phyloP scores from a whole-genome alignment of 2,797 vertebrate species.

The Hozukius guyotensis region DNA sequence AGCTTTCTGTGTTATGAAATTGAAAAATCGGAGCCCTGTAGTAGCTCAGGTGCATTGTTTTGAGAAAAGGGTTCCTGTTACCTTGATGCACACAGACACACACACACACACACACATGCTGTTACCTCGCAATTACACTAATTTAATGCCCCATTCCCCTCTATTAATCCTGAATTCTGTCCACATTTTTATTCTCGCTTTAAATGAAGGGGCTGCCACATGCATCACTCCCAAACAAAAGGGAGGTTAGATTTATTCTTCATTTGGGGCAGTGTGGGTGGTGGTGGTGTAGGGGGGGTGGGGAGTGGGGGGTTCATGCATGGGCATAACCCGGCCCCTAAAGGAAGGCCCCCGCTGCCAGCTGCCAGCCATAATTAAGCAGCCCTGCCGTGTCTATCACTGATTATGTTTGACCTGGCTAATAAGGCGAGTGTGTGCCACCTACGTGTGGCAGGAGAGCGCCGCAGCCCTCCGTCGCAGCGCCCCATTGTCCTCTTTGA shows the following conservation, averaged over 20 bases:
- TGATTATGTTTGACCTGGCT: conserved; percentile 86
- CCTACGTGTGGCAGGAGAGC: conserved; percentile 69
- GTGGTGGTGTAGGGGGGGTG: neutral
- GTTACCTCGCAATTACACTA: conserved; percentile 66
- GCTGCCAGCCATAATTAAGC: conserved; percentile 86
- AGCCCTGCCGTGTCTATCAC: conserved; percentile 81
- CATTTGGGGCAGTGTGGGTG: conserved; percentile 68
- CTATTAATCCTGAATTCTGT: conserved; percentile 80
- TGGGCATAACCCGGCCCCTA: conserved; percentile 81
- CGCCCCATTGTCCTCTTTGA: conserved; percentile 42
- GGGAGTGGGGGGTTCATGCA: conserved; percentile 60
- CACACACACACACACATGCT: conserved; percentile 7
- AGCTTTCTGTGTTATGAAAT: conserved; percentile 54
- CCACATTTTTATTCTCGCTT: conserved; percentile 71
- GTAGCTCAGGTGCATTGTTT: conserved; percentile 63
- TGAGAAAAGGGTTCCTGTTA: conserved; percentile 33
- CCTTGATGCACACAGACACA: conserved; percentile 13
- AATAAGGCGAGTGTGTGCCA: conserved; percentile 82
- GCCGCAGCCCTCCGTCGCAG: conserved; percentile 15
- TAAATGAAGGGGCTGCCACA: conserved; percentile 78
- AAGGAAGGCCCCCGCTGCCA: conserved; percentile 83
- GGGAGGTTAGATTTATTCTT: conserved; percentile 79
- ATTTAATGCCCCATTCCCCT: conserved; percentile 81
- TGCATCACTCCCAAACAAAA: conserved; percentile 75
- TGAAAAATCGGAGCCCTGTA: conserved; percentile 53